phyloP scores from a whole-genome alignment of 1,140 invertebrate species.

The Ephestia elutella region DNA sequence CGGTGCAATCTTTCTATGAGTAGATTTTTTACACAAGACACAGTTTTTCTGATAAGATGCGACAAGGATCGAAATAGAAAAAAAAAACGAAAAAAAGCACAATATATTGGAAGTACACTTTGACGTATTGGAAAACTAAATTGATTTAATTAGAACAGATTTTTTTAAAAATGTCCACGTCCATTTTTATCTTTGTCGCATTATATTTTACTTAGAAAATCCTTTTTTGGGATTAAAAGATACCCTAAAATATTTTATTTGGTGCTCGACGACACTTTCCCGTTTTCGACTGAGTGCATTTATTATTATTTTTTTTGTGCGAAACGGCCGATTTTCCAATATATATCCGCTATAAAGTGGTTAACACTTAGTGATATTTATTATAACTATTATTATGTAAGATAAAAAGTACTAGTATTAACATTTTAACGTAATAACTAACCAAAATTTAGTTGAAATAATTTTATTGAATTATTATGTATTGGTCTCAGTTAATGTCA shows the following conservation, averaged over 20 bases:
- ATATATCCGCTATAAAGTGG: conserved; percentile 26
- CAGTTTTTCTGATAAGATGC: conserved; percentile 9
- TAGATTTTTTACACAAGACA: conserved; percentile 15
- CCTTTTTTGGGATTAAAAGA: conserved; percentile 3
- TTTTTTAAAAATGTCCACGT: background rate
- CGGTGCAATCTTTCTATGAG: background rate
- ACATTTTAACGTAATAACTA: conserved; percentile 35
- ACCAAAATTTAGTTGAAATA: conserved; percentile 60
- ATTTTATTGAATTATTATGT: conserved; percentile 40
- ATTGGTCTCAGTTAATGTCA: conserved; percentile 65
- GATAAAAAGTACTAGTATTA: conserved; percentile 30
- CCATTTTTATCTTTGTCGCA: background rate
- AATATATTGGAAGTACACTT: too few species aligned
- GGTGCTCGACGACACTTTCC: conserved; percentile 8
- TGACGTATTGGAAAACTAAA: too few species aligned
- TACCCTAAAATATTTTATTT: background rate
- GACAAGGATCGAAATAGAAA: background rate
- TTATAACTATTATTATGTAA: conserved; percentile 44
- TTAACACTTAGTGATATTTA: conserved; percentile 49
- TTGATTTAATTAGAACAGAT: too few species aligned
- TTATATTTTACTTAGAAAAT: background rate
- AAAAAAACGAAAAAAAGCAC: background rate
- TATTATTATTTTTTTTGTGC: conserved; percentile 4
- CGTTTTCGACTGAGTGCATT: conserved; percentile 10
- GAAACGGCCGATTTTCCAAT: conserved; percentile 3